These are phyloP conservation scores for Crotalus viridis DNA, from an alignment of 2,113 vertebrate species.

Conservation along the genomic window DNA sequence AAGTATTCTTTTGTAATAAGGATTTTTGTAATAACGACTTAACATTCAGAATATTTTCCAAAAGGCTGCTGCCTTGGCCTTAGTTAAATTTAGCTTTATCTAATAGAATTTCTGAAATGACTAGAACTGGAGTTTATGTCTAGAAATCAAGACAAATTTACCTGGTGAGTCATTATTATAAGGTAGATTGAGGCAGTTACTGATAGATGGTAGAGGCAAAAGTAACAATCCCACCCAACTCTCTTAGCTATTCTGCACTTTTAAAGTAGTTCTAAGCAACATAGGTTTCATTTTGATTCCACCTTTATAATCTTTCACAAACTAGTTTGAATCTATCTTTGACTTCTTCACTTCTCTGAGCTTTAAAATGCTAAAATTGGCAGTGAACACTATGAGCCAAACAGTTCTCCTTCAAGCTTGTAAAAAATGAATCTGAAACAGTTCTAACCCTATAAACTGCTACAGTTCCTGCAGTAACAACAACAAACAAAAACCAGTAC, in stretches of 20 bases:
- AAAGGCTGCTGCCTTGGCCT: not conserved
- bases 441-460: not conserved
- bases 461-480: not conserved
- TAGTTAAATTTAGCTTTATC: not conserved
- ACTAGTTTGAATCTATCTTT: not conserved
- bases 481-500: not conserved
- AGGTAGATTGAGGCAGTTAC: not conserved
- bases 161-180: not conserved
- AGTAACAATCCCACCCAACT: not conserved
- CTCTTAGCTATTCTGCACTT: not conserved
- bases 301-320: not conserved
- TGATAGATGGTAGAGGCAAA: not conserved
- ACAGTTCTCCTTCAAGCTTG: not conserved
- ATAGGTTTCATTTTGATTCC: not conserved
- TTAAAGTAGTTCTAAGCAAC: not conserved
- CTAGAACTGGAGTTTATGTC: not conserved
- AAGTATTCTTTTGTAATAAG: not conserved
- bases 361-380: not conserved
- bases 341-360: not conserved
- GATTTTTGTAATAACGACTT: not conserved
- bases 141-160: not conserved
- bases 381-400: not conserved
- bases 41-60: not conserved
- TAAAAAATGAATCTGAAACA: not conserved
- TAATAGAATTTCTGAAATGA: not conserved